phyloP scores from a whole-genome alignment of 2,113 vertebrate genomes.

The Elephas maximus region DNA sequence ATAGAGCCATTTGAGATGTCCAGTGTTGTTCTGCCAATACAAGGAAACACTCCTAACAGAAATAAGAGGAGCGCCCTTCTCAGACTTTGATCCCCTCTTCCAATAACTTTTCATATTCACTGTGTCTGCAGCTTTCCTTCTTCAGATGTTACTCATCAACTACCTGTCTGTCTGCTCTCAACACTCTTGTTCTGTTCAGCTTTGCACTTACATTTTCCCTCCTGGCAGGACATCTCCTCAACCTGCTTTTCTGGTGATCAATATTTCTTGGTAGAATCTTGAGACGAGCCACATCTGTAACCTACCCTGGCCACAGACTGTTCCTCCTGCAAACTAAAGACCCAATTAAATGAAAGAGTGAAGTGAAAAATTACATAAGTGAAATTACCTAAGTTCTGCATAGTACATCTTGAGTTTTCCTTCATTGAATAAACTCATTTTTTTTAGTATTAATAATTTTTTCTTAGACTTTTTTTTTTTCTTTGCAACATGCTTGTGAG shows the following conservation, averaged over 20 bases:
- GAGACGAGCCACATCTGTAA: background rate
- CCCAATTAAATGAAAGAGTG: background rate
- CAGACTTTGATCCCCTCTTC: background rate
- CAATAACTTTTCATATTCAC: background rate
- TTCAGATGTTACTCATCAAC: background rate
- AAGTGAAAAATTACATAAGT: background rate
- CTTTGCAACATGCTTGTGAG: background rate
- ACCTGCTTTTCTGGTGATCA: background rate
- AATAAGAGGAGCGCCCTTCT: background rate
- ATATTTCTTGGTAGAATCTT: constrained; percentile 34
- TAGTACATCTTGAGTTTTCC: background rate
- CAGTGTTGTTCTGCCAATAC: background rate
- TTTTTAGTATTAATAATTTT: background rate
- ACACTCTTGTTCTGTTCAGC: background rate
- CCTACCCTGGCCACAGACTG: background rate
- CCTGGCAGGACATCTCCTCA: background rate
- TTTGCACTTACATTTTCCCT: background rate
- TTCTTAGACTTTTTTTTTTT: background rate
- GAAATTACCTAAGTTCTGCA: background rate
- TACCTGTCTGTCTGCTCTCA: background rate
- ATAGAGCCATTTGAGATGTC: background rate
- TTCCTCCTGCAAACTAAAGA: background rate
- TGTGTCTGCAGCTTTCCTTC: background rate
- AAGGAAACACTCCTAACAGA: background rate
- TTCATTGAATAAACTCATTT: constrained; percentile 11